These are phyloP conservation scores for Agrochola lota DNA, from an alignment of 2,888 invertebrate species.

Conservation along the genomic window DNA sequence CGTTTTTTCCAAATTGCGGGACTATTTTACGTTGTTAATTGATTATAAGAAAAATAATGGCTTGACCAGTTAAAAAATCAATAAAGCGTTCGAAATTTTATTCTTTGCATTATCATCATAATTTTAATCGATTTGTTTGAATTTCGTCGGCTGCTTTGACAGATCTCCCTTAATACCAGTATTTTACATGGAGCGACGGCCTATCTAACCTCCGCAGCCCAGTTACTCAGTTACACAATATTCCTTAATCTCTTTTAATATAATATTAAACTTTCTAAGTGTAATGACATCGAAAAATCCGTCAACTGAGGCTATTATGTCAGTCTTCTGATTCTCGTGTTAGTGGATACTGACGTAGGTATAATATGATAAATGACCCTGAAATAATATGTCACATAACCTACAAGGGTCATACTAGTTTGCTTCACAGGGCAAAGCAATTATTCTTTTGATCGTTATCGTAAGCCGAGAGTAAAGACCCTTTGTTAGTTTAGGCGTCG, in stretches of 20 bases:
- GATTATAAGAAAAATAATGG: too few relatives aligned
- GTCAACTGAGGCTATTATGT: not conserved
- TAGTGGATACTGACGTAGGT: not conserved
- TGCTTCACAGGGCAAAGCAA: constrained; percentile 44
- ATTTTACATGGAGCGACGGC: not conserved
- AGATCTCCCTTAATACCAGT: not conserved
- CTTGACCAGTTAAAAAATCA: not conserved
- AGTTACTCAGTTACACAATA: not conserved
- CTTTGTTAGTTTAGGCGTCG: constrained; percentile 61
- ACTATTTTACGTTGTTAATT: not conserved
- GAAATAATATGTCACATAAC: constrained; percentile 12
- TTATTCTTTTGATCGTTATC: constrained; percentile 62
- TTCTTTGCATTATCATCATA: not conserved
- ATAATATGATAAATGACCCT: constrained; percentile 32
- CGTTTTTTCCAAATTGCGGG: not conserved
- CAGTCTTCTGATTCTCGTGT: not conserved
- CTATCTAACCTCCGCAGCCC: too few relatives aligned
- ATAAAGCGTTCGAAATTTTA: not conserved
- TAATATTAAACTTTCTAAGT: too few relatives aligned
- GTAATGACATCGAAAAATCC: too few relatives aligned
- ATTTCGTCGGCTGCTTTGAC: not conserved
- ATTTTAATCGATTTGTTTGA: not conserved
- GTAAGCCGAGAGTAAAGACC: constrained; percentile 46
- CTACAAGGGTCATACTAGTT: constrained; percentile 37
- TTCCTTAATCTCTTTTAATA: not conserved